phyloP scores from a whole-genome alignment of 2,888 invertebrate genomes.

The Lasioglossum zephyrum region DNA sequence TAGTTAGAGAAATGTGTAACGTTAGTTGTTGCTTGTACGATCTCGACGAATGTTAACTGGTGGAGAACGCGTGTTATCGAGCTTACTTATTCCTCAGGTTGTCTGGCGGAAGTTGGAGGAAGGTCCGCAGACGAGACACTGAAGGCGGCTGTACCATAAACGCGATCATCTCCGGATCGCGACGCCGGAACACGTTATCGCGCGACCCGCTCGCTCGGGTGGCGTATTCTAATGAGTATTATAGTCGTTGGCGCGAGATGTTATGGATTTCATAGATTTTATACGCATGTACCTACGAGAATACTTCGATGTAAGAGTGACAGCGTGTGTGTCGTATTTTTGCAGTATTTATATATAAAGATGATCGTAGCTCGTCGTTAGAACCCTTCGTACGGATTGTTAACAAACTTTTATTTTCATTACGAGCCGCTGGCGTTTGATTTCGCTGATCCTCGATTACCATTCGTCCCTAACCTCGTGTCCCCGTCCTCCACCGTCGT shows the following conservation, averaged over 20 bases:
- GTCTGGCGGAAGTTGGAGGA: conserved; percentile 96
- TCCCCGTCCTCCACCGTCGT: not conserved
- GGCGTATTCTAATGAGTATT: conserved; percentile 62
- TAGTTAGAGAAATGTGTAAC: conserved; percentile 98
- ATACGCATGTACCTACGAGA: conserved; percentile 57
- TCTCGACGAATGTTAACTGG: not conserved
- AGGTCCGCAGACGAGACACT: conserved; percentile 87
- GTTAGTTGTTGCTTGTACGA: conserved; percentile 84
- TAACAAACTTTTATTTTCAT: conserved; percentile 80
- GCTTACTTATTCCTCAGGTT: conserved; percentile 86
- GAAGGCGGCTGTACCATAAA: conserved; percentile 44
- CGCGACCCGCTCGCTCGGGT: conserved; percentile 30
- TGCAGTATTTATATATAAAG: conserved; percentile 73
- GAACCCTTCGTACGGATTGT: conserved; percentile 72
- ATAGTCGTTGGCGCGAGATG: conserved; percentile 64
- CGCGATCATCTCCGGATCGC: conserved; percentile 15
- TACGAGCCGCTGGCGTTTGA: conserved; percentile 59
- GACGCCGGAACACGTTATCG: conserved; percentile 32
- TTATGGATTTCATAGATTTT: conserved; percentile 67
- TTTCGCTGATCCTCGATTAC: conserved; percentile 20
- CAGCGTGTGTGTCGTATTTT: conserved; percentile 45
- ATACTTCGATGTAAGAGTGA: conserved; percentile 61
- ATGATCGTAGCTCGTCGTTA: conserved; percentile 70
- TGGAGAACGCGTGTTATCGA: not conserved
- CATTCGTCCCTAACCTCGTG: not conserved